Base-by-base conservation (phyloP, 2,797 vertebrate species). In the Spinibarbus caldwelli region DNA sequence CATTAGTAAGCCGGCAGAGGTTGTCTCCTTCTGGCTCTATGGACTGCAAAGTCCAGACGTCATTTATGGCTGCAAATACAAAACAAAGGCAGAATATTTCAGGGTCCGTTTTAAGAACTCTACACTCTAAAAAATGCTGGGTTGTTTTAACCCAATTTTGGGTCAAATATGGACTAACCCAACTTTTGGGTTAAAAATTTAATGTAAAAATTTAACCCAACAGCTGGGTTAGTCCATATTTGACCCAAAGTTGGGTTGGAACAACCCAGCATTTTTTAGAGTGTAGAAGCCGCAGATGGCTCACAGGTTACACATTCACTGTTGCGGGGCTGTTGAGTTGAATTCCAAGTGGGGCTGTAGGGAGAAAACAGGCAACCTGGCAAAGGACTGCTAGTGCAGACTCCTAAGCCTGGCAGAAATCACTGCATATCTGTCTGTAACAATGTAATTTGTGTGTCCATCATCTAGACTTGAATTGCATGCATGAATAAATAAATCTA, bases 41-140 rank as follows among this genome's bases (percentile, higher is more conserved):
- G 57, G 62, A 47, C 36, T 77, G 31, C 29, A 45, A 67, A 68
- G 41, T 47, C 49, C 47, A 80, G 59, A 68, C 3, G 54, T 84
- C 59, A 80, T 80, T 84, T 77, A 84, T 45, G 11, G 45, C 47
- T 68, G 21, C 8, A 81, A 62, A 67, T n/a, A 72, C 66, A 34
- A n/a, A 76, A 66, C 52, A 76, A 52, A 54, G 7, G 14, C 70
- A 38, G 78, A 49, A 81, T 81, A 80, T 84, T 84, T 76, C 49
- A 77, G 81, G 66, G 67, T 70, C 78, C 47, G 54, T 70, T 62
- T 76, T 47, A 80, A 84, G 38, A 82, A 78, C 34, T 68, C 43
- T 54, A n/a, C n/a, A n/a, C n/a, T n/a, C n/a, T n/a, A n/a, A n/a
- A n/a, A n/a, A n/a, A n/a, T n/a, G n/a, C n/a, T n/a, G n/a, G n/a